Base-by-base conservation (phyloP, 2,888 invertebrate genomes). In the Meteorus colon region DNA sequence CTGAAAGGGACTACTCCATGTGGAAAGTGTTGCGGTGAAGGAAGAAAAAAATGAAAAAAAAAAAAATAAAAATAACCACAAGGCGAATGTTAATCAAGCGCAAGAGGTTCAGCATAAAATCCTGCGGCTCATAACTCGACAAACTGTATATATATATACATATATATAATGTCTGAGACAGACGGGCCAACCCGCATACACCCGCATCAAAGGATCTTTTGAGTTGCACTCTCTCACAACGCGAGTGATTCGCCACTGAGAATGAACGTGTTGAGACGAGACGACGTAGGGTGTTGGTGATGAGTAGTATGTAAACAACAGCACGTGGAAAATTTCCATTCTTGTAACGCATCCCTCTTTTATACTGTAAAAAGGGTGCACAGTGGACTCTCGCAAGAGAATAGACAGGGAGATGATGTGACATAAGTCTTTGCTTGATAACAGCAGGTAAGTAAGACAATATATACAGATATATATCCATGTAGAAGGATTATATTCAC, bases 161-260 rank as follows among this genome's bases (percentile, higher is more conserved):
- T 48, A 2, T 48, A 67, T 67, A 27, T 27, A 63, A 24, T 45
- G n/a, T 16, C 14, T 51, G 14, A 14, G n/a, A 68, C 4, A 68
- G 14, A 27, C 34, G 41, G 19, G 19, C 8, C 55, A 80, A 77
- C 77, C 76, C 78, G 78, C 77, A 62, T 77, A 77, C 41, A 74
- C 71, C 77, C 72, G 75, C 66, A 75, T 81, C 81, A 83, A 81
- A 82, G 79, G 75, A 69, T 76, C 79, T 80, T 81, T 81, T 80
- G 77, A 79, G 77, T 73, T 74, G 19, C 55, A 19, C 55, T 19
- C 55, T 55, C 24, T 24, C 48, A 48, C n/a, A 48, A 48, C 55
- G 19, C 55, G 10, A 4, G n/a, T 6, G 55, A 55, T 4, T 19
- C 19, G 19, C 19, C 19, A 4, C 19, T 79, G 74, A 77, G 73